These are phyloP conservation scores for Cynocephalus volans DNA, from an alignment of 2,113 vertebrate genomes.

Conservation along the genomic window DNA sequence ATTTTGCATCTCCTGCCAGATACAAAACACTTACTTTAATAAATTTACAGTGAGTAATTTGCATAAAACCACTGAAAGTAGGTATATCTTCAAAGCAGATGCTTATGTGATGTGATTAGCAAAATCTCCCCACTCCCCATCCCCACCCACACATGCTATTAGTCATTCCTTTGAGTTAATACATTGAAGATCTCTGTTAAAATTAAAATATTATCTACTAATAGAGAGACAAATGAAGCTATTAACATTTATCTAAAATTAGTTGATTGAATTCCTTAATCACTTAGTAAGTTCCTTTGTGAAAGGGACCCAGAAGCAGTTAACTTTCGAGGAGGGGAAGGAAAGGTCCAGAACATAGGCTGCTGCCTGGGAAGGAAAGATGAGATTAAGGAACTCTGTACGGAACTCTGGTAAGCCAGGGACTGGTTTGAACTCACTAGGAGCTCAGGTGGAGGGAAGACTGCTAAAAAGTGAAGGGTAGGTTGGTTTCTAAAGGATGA, in stretches of 20 bases:
- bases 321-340: conserved; percentile 62
- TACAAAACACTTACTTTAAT: conserved; percentile 80
- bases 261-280: conserved; percentile 74
- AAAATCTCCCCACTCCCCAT: conserved; percentile 65
- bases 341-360: conserved; percentile 20
- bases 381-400: neutral
- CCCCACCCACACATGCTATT: conserved; percentile 70
- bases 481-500: conserved; percentile 22
- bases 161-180: conserved; percentile 81
- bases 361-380: neutral
- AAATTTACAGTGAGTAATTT: conserved; percentile 76
- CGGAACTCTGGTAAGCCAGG: neutral
- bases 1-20: conserved; percentile 75
- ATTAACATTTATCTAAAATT: conserved; percentile 76
- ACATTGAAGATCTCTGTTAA: conserved; percentile 72
- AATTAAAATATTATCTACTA: conserved; percentile 82
- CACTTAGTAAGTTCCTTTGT: conserved; percentile 67
- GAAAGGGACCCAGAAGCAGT: conserved; percentile 60
- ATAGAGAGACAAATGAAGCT: conserved; percentile 79
- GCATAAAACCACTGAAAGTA: conserved; percentile 76
- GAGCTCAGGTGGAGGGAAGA: neutral
- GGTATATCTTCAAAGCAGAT: conserved; percentile 75
- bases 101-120: conserved; percentile 79
- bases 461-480: conserved; percentile 22
- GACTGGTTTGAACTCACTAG: neutral